Conservation (phyloP, 2,113 vertebrate genomes). For the Tautogolabrus adspersus region DNA sequence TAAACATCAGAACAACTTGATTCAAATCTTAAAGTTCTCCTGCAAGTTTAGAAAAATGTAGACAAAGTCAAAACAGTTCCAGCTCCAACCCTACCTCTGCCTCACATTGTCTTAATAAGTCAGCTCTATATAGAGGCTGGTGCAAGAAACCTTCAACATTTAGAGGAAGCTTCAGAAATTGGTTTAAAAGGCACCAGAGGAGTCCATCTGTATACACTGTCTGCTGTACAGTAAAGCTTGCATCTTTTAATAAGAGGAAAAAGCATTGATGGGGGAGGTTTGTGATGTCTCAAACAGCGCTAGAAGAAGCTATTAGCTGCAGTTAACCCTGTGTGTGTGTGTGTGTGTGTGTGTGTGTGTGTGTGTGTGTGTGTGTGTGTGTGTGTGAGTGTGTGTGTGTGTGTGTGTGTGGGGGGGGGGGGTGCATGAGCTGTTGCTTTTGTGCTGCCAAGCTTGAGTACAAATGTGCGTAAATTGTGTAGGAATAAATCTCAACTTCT, state of each 20-base stretch:
- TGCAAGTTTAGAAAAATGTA: background rate
- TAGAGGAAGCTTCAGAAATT: slow-evolving; percentile 10
- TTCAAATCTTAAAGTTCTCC: slow-evolving; percentile 7
- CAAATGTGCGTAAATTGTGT: slow-evolving; percentile 34
- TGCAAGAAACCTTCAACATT: slow-evolving; percentile 2
- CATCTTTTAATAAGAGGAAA: slow-evolving; percentile 7
- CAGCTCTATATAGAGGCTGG: background rate
- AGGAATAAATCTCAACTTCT: slow-evolving; percentile 72
- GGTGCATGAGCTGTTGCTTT: too few species aligned
- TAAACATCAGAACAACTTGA: slow-evolving; percentile 26
- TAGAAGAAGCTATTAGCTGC: slow-evolving; percentile 20
- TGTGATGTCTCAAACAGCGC: slow-evolving; percentile 6
- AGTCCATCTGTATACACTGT: background rate
- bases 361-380: background rate
- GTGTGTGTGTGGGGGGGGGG: background rate
- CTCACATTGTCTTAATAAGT: background rate
- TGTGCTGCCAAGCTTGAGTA: slow-evolving; percentile 29
- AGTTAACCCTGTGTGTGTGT: background rate
- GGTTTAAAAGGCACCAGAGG: slow-evolving; percentile 4
- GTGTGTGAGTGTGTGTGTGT: background rate
- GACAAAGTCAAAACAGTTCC: slow-evolving; percentile 1
- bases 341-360: background rate
- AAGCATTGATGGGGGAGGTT: slow-evolving; percentile 1
- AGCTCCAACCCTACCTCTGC: background rate
- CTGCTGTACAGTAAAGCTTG: background rate